A percentile compares a stretch with the other conserved stretches of the same genome.
These are phyloP conservation scores for Mastomys natalensis DNA, from an alignment of 2,113 vertebrate species.

Conservation along the genomic window DNA sequence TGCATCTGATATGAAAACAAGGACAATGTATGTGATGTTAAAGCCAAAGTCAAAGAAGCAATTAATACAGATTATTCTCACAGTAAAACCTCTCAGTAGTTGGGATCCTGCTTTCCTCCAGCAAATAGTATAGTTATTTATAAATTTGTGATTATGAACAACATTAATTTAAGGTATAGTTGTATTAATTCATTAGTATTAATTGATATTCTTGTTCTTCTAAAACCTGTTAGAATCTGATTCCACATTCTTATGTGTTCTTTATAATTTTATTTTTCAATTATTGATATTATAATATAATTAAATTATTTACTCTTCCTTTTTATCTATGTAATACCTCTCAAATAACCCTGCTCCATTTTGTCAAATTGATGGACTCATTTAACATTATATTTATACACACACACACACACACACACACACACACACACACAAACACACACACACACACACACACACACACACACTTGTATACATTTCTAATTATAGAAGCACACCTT, in stretches of 20 bases:
- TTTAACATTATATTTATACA: too few species aligned
- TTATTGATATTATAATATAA: background rate
- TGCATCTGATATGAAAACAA: background rate
- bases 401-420: too few species aligned
- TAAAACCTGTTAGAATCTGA: constrained; percentile 54
- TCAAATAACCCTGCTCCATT: background rate
- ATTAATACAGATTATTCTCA: background rate
- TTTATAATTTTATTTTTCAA: background rate
- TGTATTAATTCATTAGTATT: constrained; percentile 63
- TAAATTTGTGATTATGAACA: constrained; percentile 20
- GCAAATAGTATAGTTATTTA: constrained; percentile 2
- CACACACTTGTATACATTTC: too few species aligned
- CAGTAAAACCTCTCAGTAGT: background rate
- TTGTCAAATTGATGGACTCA: background rate
- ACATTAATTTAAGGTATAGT: constrained; percentile 62
- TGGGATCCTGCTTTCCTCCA: background rate
- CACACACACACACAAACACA: too few species aligned
- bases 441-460: too few species aligned
- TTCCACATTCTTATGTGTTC: constrained; percentile 77
- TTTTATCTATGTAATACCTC: background rate
- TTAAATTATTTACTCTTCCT: constrained; percentile 40
- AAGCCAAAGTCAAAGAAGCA: background rate
- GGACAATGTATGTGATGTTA: background rate
- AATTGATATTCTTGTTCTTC: constrained; percentile 33
- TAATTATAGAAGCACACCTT: background rate